phyloP scores from a whole-genome alignment of 2,797 vertebrate species.

The Falco columbarius region DNA sequence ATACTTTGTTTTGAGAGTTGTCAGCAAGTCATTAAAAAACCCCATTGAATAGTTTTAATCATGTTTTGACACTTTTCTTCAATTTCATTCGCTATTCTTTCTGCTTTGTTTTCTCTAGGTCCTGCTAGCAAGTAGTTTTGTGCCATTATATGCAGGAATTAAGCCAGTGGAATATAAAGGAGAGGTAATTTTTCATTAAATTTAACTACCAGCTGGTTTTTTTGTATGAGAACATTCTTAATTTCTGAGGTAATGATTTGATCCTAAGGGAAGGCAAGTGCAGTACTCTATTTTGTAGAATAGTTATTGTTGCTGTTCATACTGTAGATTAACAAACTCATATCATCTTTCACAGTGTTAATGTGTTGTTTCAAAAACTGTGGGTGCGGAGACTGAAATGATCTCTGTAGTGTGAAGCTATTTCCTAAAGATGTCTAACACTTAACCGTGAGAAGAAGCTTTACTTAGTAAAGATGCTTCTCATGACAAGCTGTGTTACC shows the following conservation, averaged over 20 bases:
- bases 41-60: neutral
- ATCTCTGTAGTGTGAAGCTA: neutral
- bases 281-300: neutral
- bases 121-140: slow-evolving; percentile 90
- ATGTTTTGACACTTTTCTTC: neutral
- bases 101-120: slow-evolving; percentile 71
- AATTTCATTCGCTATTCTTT: neutral
- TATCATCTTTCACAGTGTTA: too few relatives aligned
- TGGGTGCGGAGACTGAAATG: neutral
- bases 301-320: neutral
- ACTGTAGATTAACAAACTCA: neutral
- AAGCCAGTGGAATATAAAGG: slow-evolving; percentile 86
- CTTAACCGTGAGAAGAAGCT: neutral
- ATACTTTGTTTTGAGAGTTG: neutral
- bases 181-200: slow-evolving; percentile 79
- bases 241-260: neutral
- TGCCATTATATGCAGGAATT: slow-evolving; percentile 88
- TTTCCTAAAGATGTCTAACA: neutral
- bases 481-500: neutral
- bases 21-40: neutral
- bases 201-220: neutral
- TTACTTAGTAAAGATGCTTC: neutral
- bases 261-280: neutral
- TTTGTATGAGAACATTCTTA: neutral
- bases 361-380: neutral